Evolutionary conservation across 2,797 vertebrate species (phyloP), one percentile per base, ranked within the genome.

Genomic region (Pangasius djambal): DNA sequence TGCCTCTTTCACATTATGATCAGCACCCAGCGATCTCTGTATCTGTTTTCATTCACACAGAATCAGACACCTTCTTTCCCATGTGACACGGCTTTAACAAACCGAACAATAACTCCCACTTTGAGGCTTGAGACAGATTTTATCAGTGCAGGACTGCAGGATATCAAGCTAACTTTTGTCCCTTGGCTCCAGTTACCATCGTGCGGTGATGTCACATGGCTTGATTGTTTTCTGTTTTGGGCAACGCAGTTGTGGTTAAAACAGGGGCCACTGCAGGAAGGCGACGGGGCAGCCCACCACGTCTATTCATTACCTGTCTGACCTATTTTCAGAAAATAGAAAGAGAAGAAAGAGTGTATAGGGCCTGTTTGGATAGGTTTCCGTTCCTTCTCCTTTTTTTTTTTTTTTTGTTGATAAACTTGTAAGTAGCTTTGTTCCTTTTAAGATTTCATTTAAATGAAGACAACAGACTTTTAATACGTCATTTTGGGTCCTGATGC

Each of bases 81-180:
- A 89, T 44, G 59, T 61, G 78, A 57, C 57, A 4, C 22, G 15
- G 37, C 18, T 65, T 87, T 85, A 85, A 75, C 50, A n/a, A 87
- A 63, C 87, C 50, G 12, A 87, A 72, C 77, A 83, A 78, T 18
- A 25, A 72, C 55, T 55, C 44, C 87, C 70, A 74, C 63, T 81
- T 86, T 59, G 44, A 74, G 59, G 65, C 69, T 86, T 83, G 85
- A 86, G 55, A 90, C 82, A 40, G 82, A n/a, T 88, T 10, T 77
- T 40, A 83, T 87, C 86, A 87, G 8, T 63, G 57, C 52, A 25
- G 77, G 67, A 55, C 69, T 59, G 50, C 31, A 22, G 52, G 37
- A 50, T 74, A 55, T 88, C 75, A 48, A 81, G n/a, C 88, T 83
- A 55, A 63, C 18, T 37, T 77, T 78, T 83, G 52, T 85, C 85